A percentile compares a stretch with the other conserved stretches of the same genome.
Evolutionary conservation across 1,140 invertebrate species (phyloP).

Genomic region (Drosophila pruinosa): DNA sequence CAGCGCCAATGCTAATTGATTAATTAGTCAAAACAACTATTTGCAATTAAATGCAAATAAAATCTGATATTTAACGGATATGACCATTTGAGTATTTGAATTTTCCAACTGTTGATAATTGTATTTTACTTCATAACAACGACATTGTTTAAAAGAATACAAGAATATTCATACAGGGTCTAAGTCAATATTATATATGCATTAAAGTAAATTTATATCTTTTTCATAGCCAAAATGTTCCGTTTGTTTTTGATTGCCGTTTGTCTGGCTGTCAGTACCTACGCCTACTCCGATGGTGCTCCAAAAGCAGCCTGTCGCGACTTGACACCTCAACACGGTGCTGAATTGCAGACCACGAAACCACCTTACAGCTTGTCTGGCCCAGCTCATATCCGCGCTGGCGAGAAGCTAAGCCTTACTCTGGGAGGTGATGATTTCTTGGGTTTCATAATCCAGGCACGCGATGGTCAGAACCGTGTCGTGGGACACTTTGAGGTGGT

Average conservation of each 20-base stretch:
- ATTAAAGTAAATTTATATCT: not conserved
- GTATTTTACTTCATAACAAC: not conserved
- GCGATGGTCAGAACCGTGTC: conserved; percentile 67
- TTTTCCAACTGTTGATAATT: not conserved
- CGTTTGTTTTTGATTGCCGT: conserved; percentile 58
- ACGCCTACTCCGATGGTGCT: conserved; percentile 65
- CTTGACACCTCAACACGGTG: conserved; percentile 70
- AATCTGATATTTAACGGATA: not conserved
- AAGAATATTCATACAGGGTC: no score
- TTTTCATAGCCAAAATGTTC: conserved; percentile 54
- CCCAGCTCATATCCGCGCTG: conserved; percentile 41
- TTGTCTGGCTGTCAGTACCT: conserved; percentile 56
- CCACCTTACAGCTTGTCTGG: conserved; percentile 60
- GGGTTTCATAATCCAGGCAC: conserved; percentile 74
- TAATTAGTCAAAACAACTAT: conserved; percentile 52
- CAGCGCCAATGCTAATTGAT: conserved; percentile 68
- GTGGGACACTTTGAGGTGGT: conserved; percentile 68
- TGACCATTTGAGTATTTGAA: not conserved
- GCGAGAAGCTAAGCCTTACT: conserved; percentile 54
- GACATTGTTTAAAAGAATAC: no score
- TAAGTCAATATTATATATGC: no score
- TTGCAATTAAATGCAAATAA: conserved; percentile 34
- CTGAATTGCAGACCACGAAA: conserved; percentile 55
- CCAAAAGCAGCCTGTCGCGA: conserved; percentile 63
- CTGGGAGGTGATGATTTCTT: conserved; percentile 66